These are phyloP conservation scores for Austrolebias charrua DNA, from an alignment of 2,797 vertebrate genomes.

Conservation along the genomic window DNA sequence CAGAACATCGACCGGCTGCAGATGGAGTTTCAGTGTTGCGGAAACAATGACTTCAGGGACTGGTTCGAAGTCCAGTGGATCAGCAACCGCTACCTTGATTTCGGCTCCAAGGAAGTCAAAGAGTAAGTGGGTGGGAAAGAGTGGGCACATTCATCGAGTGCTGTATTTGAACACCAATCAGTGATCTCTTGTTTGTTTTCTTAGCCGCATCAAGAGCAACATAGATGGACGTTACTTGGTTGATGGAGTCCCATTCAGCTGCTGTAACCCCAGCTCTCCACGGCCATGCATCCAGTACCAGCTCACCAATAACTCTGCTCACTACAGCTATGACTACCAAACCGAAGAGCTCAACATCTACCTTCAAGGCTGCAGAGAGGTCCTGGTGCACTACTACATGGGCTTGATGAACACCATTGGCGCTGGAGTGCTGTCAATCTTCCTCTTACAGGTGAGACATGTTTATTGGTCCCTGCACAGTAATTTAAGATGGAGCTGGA, in stretches of 20 bases:
- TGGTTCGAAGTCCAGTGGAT: slow-evolving; percentile 93
- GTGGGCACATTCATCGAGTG: not conserved
- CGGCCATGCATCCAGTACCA: slow-evolving; percentile 84
- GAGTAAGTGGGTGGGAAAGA: slow-evolving; percentile 71
- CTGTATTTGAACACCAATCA: not conserved
- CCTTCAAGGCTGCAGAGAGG: slow-evolving; percentile 81
- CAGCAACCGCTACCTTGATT: slow-evolving; percentile 89
- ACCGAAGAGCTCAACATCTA: slow-evolving; percentile 85
- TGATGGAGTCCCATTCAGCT: slow-evolving; percentile 86
- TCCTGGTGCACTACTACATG: slow-evolving; percentile 81
- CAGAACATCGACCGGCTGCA: slow-evolving; percentile 86
- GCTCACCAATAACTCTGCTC: slow-evolving; percentile 85
- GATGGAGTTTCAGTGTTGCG: slow-evolving; percentile 87
- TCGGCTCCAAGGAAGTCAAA: slow-evolving; percentile 85
- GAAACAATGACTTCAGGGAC: slow-evolving; percentile 84
- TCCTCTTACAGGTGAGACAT: slow-evolving; percentile 78
- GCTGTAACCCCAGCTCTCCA: slow-evolving; percentile 84
- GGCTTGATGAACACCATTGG: slow-evolving; percentile 84
- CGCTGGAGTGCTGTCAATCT: slow-evolving; percentile 76
- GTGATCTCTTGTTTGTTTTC: slow-evolving; percentile 12
- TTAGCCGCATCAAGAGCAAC: slow-evolving; percentile 84
- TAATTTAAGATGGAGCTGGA: no score
- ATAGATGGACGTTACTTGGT: slow-evolving; percentile 84
- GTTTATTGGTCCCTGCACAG: not conserved
- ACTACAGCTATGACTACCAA: slow-evolving; percentile 84